Conservation (phyloP, 2,113 vertebrate species). For the Agapornis roseicollis region DNA sequence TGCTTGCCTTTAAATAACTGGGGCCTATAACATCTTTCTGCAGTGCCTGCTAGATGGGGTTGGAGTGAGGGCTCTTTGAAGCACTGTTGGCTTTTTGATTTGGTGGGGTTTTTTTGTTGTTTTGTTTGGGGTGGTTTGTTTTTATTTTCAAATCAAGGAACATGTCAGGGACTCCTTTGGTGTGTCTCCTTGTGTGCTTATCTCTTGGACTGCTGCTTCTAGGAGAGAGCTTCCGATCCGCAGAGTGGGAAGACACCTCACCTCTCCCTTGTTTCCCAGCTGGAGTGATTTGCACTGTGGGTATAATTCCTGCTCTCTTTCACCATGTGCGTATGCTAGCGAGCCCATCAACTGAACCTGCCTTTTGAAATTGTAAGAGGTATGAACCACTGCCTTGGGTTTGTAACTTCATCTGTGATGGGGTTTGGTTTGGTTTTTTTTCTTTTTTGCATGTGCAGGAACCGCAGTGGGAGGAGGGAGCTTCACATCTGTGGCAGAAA, state of each 20-base stretch:
- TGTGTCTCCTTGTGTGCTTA: background rate
- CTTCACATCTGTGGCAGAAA: background rate
- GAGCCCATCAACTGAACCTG: background rate
- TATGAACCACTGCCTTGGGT: background rate
- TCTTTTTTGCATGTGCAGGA: background rate
- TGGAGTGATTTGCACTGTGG: background rate
- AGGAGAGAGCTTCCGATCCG: background rate
- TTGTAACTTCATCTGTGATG: background rate
- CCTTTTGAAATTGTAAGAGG: background rate
- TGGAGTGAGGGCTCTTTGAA: background rate
- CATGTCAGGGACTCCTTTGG: background rate
- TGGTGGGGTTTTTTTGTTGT: background rate
- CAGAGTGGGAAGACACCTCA: background rate
- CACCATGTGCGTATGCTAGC: background rate
- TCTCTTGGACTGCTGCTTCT: background rate
- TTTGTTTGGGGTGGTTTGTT: background rate
- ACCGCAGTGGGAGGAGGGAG: rapidly evolving
- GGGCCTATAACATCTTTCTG: background rate
- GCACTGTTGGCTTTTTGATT: background rate
- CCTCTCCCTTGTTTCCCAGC: background rate
- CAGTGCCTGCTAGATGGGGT: background rate
- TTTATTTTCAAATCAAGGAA: background rate
- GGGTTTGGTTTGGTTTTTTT: background rate
- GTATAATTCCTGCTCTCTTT: background rate
- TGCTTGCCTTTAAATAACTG: background rate